These are phyloP conservation scores for Oscheius sp. DNA, from an alignment of 1,140 invertebrate genomes.

Conservation along the genomic window DNA sequence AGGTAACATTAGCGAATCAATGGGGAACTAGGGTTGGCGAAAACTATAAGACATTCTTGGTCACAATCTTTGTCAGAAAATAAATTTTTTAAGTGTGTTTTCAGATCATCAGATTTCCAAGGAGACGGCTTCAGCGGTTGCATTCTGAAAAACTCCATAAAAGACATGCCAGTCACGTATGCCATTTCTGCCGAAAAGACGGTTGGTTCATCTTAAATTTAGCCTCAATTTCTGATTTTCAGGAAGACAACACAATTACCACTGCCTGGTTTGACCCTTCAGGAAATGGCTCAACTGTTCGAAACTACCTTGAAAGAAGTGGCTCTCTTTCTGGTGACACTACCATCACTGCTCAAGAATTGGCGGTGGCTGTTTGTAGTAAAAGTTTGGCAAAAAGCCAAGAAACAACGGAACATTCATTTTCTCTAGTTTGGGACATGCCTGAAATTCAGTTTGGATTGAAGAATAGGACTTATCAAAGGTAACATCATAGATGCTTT, in stretches of 20 bases:
- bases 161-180: slow-evolving; percentile 72
- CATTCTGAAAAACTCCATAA: slow-evolving; percentile 73
- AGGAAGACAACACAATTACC: background rate
- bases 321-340: slow-evolving; percentile 8
- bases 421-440: slow-evolving; percentile 53
- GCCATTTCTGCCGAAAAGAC: slow-evolving; percentile 64
- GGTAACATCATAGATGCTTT: slow-evolving; percentile 26
- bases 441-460: slow-evolving; percentile 46
- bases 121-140: slow-evolving; percentile 37
- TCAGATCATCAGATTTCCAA: slow-evolving; percentile 5
- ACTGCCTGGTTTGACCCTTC: slow-evolving; percentile 15
- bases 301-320: slow-evolving; percentile 13
- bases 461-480: slow-evolving; percentile 34
- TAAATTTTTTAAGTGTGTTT: background rate
- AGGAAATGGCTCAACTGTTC: background rate
- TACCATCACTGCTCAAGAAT: slow-evolving; percentile 7
- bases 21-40: too few species aligned
- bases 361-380: slow-evolving; percentile 6
- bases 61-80: slow-evolving; percentile 66
- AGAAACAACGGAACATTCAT: slow-evolving; percentile 19
- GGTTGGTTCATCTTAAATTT: background rate
- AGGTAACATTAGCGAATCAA: too few species aligned
- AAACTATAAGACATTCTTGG: too few species aligned
- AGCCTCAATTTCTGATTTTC: background rate
- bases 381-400: background rate